Evolutionary conservation across 2,113 vertebrate species (phyloP), one percentile per base, ranked within the genome.

Genomic region (Channa argus): DNA sequence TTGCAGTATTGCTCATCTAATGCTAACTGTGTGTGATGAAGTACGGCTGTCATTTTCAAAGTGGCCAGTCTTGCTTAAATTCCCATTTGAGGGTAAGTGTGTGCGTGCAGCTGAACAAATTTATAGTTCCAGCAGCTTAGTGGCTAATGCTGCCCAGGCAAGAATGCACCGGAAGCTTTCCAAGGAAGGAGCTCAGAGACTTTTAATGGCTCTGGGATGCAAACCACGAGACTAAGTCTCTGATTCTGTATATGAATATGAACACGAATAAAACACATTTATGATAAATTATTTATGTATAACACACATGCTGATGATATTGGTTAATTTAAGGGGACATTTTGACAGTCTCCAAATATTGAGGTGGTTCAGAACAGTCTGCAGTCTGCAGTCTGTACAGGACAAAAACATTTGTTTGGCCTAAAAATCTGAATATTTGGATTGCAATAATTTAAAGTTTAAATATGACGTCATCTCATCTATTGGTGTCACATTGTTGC

Each of bases 81-180:
- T 82, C 66, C 56, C 52, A 67, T 82, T 77, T 79, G 37, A 72
- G 34, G 9, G 59, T 8, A 1, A 3, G 52, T 64, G 59, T 73
- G 67, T 50, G 41, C 51, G 54, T 54, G 46, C 50, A 77, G 65
- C 73, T 84, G 79, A 86, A 77, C 72, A 90, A 73, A 76, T 83
- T 44, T 83, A 74, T 81, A 86, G 88, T 83, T 91, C 77, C 77
- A 74, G 68, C 53, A 82, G 81, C 77, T 83, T 81, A 78, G 61
- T 63, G 56, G 83, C 63, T 83, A 83, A 86, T 78, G 74, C 65
- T 62, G 65, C 55, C 45, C 45, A 76, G 63, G 73, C 51, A 59
- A 80, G 56, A 79, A 74, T 58, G 54, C 49, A 63, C 67, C 55
- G 4, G 77, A 83, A 85, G 82, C 80, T 74, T 80, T 85, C 33